Evolutionary conservation across 2,797 vertebrate genomes (phyloP).

Genomic region (Anguilla anguilla): DNA sequence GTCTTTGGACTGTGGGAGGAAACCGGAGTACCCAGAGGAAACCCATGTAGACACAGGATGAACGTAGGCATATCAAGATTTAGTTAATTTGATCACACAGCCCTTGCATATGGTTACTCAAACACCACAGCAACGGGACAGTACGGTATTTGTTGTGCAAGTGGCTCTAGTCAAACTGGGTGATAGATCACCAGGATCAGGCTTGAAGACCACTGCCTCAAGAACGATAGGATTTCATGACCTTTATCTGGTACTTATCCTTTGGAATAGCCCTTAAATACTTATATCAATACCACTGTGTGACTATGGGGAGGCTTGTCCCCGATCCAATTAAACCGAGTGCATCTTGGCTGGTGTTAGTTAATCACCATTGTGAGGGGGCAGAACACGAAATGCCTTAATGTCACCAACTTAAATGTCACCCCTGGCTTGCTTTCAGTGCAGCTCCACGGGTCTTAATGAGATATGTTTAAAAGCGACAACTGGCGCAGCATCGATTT

Average conservation of each 20-base stretch:
- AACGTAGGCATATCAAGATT: no score
- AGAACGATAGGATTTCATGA: neutral
- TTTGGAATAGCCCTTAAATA: conserved; percentile 33
- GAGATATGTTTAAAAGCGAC: conserved; percentile 30
- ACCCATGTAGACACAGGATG: no score
- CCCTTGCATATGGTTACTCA: neutral
- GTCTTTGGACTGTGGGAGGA: no score
- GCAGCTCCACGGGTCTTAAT: conserved; percentile 28
- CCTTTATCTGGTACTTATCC: neutral
- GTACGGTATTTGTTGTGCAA: neutral
- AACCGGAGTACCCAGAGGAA: no score
- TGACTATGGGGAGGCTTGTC: conserved; percentile 37
- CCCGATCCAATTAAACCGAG: conserved; percentile 48
- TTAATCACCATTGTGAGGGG: conserved; percentile 52
- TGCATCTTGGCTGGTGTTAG: conserved; percentile 41
- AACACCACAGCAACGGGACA: neutral
- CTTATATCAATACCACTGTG: conserved; percentile 37
- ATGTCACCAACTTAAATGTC: conserved; percentile 48
- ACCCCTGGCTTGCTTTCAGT: conserved; percentile 37
- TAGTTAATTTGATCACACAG: no score
- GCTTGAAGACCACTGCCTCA: neutral
- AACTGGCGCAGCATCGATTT: neutral
- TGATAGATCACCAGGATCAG: neutral
- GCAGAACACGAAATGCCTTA: conserved; percentile 42
- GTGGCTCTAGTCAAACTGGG: neutral